Conservation (phyloP, 2,888 invertebrate species). For the Yponomeuta cagnagella region DNA sequence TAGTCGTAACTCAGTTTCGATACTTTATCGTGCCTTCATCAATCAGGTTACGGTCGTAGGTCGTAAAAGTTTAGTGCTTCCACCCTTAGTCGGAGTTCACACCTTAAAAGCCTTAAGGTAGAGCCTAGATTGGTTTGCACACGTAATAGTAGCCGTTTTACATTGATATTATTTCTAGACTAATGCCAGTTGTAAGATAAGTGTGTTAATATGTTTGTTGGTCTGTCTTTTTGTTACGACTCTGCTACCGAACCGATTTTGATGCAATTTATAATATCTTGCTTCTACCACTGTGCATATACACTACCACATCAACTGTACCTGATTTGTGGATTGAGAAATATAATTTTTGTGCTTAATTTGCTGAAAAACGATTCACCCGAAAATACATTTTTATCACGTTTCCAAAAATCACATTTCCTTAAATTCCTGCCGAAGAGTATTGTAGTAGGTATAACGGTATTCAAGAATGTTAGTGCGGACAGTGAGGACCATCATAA, state of each 20-base stretch:
- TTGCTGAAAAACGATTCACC: too few relatives aligned
- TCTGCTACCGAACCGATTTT: neutral
- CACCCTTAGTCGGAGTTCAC: neutral
- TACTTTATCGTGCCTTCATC: conserved; percentile 17
- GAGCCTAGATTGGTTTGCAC: neutral
- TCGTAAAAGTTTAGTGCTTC: conserved; percentile 17
- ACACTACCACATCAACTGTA: too few relatives aligned
- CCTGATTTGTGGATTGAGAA: too few relatives aligned
- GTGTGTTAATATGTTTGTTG: neutral
- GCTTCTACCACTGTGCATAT: too few relatives aligned
- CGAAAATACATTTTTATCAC: too few relatives aligned
- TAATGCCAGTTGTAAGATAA: neutral
- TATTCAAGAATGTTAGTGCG: too few relatives aligned
- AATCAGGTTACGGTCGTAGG: conserved; percentile 15
- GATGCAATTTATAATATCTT: too few relatives aligned
- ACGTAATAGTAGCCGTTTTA: neutral
- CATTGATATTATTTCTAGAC: conserved; percentile 7
- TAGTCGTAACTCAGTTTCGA: conserved; percentile 6
- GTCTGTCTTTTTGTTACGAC: neutral
- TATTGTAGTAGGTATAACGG: too few relatives aligned
- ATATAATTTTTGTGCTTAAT: too few relatives aligned
- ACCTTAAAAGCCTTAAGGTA: neutral
- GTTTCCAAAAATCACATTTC: too few relatives aligned
- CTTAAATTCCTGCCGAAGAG: too few relatives aligned
- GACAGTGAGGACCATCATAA: too few relatives aligned